Evolutionary conservation across 2,888 invertebrate genomes (phyloP).

Genomic region (Coecobrya sp.): DNA sequence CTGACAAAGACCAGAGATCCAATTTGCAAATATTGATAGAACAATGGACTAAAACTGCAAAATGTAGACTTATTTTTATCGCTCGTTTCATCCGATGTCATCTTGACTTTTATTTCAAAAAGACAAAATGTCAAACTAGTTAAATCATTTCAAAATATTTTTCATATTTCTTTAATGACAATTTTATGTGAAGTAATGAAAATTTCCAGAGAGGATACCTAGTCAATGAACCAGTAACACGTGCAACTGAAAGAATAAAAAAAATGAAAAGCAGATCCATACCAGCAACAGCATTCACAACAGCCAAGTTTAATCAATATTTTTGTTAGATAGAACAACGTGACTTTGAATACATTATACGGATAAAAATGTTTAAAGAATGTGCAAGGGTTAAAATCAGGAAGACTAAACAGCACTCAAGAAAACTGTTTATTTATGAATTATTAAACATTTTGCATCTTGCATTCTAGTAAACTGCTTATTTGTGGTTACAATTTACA

Average conservation of each 20-base stretch:
- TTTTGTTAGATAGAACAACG: background rate
- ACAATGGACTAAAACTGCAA: background rate
- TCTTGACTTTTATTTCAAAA: background rate
- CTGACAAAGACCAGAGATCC: conserved; percentile 68
- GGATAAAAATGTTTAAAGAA: background rate
- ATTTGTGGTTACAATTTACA: conserved; percentile 38
- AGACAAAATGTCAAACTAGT: too few relatives aligned
- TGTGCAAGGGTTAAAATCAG: background rate
- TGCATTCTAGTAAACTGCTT: background rate
- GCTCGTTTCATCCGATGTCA: background rate
- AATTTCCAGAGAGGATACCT: too few relatives aligned
- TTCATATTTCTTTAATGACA: too few relatives aligned
- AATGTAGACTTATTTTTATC: background rate
- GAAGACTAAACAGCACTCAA: background rate
- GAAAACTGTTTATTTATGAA: background rate
- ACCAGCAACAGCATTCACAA: background rate
- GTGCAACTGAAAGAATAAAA: background rate
- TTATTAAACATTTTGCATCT: background rate
- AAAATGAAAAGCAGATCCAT: background rate
- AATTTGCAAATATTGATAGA: conserved; percentile 56
- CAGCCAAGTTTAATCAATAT: conserved; percentile 13
- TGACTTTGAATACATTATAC: conserved; percentile 32
- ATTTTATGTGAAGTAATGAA: too few relatives aligned
- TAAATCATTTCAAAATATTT: too few relatives aligned
- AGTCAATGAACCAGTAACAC: conserved; percentile 19